phyloP scores from a whole-genome alignment of 2,797 vertebrate species.

The Megalops cyprinoides region DNA sequence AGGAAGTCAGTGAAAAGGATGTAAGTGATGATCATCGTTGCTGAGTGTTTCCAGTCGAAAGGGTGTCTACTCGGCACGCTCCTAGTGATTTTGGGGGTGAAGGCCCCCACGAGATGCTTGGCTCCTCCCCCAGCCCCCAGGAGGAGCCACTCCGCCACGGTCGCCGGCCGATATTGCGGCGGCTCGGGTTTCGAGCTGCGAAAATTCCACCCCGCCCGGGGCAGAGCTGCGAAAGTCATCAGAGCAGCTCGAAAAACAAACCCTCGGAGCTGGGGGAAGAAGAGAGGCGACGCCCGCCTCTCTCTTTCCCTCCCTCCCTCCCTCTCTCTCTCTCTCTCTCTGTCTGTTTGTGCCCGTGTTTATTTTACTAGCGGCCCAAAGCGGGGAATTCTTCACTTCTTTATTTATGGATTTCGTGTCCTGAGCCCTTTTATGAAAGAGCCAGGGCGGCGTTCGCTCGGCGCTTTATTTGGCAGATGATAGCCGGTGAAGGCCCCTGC shows the following conservation, averaged over 20 bases:
- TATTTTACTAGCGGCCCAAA: slow-evolving; percentile 39
- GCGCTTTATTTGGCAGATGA: slow-evolving; percentile 37
- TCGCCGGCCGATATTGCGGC: slow-evolving; percentile 60
- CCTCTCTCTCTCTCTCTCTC: slow-evolving; percentile 1
- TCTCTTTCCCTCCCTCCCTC: too few species aligned
- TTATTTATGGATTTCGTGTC: slow-evolving; percentile 38
- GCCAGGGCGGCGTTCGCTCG: slow-evolving; percentile 35
- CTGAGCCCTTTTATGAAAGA: slow-evolving; percentile 31
- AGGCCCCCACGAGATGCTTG: background rate
- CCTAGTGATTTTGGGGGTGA: background rate
- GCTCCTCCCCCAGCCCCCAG: background rate
- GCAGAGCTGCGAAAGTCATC: slow-evolving; percentile 79
- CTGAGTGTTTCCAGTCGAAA: background rate
- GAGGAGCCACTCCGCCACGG: slow-evolving; percentile 61
- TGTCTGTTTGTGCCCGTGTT: slow-evolving; percentile 41
- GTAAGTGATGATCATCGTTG: slow-evolving; percentile 17
- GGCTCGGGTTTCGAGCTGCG: slow-evolving; percentile 71
- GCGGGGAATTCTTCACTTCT: slow-evolving; percentile 37
- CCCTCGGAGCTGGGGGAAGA: slow-evolving; percentile 59
- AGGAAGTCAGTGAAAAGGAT: slow-evolving; percentile 59
- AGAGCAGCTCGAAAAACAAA: slow-evolving; percentile 74
- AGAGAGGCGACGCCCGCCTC: slow-evolving; percentile 25
- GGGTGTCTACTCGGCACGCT: background rate
- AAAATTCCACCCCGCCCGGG: slow-evolving; percentile 71
- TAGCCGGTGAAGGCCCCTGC: slow-evolving; percentile 14